A percentile compares a stretch with the other conserved stretches of the same genome.
Evolutionary conservation across 2,113 vertebrate species (phyloP).

Genomic region (Muntiacus reevesi): DNA sequence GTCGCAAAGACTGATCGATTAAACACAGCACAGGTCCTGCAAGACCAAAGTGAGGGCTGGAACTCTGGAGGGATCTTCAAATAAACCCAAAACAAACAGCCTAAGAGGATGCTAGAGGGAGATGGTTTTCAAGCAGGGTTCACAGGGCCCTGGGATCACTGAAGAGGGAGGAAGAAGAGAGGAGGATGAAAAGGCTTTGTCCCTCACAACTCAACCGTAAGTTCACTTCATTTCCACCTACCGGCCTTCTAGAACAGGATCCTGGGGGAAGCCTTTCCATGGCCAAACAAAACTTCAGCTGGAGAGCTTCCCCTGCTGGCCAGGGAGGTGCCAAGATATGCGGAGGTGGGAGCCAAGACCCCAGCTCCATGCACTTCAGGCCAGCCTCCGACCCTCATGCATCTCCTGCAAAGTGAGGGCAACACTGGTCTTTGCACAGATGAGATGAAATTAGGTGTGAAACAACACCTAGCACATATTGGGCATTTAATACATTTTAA

Average conservation of each 20-base stretch:
- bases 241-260: background rate
- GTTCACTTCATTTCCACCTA: background rate
- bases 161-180: background rate
- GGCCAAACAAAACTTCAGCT: background rate
- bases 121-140: background rate
- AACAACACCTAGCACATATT: background rate
- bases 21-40: background rate
- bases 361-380: background rate
- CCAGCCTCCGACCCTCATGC: background rate
- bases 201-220: background rate
- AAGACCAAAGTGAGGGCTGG: background rate
- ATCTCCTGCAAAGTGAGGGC: background rate
- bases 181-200: background rate
- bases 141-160: background rate
- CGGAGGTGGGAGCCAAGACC: background rate
- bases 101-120: background rate
- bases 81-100: background rate
- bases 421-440: background rate
- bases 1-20: background rate
- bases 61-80: background rate
- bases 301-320: background rate
- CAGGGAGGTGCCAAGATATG: background rate
- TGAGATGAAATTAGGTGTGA: background rate
- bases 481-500: background rate
- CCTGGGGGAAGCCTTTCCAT: background rate